These are phyloP conservation scores for Sciaenops ocellatus DNA, from an alignment of 2,797 vertebrate species.

Conservation along the genomic window DNA sequence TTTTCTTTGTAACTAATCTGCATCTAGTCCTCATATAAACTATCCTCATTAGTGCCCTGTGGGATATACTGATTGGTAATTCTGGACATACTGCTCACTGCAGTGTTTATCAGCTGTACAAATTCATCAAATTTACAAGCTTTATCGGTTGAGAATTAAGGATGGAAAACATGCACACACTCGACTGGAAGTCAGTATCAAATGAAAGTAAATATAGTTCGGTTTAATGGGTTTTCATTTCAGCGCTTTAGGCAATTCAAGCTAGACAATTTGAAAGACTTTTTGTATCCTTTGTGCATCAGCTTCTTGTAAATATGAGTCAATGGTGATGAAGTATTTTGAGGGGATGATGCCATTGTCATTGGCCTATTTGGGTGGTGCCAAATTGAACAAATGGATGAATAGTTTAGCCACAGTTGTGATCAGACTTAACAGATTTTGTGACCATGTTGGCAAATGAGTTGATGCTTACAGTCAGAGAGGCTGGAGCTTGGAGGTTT, in stretches of 20 bases:
- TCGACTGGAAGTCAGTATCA: slow-evolving; percentile 2
- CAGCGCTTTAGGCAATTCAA: slow-evolving; percentile 1
- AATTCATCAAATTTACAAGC: slow-evolving; percentile 25
- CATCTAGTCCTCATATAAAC: slow-evolving; percentile 14
- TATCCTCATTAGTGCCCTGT: slow-evolving; percentile 31
- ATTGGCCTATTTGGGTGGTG: background rate
- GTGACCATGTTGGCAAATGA: background rate
- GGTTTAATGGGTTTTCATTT: background rate
- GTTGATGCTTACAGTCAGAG: background rate
- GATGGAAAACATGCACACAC: slow-evolving; percentile 11
- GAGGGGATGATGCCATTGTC: background rate
- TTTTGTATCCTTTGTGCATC: background rate
- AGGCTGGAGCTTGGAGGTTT: background rate
- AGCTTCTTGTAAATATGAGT: background rate
- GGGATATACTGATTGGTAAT: slow-evolving; percentile 28
- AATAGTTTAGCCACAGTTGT: no score
- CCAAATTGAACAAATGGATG: background rate
- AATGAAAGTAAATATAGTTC: slow-evolving; percentile 3
- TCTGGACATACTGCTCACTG: slow-evolving; percentile 18
- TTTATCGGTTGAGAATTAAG: background rate
- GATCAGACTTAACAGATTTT: no score
- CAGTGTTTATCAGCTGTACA: slow-evolving; percentile 22
- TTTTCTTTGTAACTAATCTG: slow-evolving; percentile 8
- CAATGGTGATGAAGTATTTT: background rate
- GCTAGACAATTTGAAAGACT: background rate